Base-by-base conservation (phyloP, 2,113 vertebrate species). In the Tenebrosternarchus preto region DNA sequence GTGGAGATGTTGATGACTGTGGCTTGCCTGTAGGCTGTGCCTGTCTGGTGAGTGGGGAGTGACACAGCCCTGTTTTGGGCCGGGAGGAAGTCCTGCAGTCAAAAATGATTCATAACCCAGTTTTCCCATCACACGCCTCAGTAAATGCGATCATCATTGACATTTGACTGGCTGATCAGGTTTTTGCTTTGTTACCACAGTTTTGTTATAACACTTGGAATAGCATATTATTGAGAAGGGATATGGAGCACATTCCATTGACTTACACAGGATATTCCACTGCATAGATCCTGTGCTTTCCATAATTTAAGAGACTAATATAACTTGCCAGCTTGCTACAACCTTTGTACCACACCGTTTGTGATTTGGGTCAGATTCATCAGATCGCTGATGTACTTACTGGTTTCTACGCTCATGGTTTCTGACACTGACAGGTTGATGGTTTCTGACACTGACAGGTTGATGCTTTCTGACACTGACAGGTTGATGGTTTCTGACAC, bases 1-100 rank as follows among this genome's bases (percentile, higher is more conserved):
- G 84, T 90, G 57, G 88, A 90, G 12, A 92, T 31, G 22, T 89
- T 92, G 64, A 91, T 0, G 27, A 92, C 78, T 59, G 87, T 85
- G 22, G 85, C 89, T 76, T 73, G 83, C 36, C 61, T 82, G 73
- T 85, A 89, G n/a, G 89, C 92, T 83, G 90, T 82, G 0, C 81
- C 75, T 43, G 85, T 77, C 43, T 86, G 77, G 3, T 67, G 36
- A 55, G 84, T 84, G 1, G 77, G 60, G 55, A 1, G 78, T 0
- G 82, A 81, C 82, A 86, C 86, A 84, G 87, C 88, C 22, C 86
- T 89, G 84, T 87, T 87, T 83, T 91, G 69, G 46, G 88, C 83
- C 2, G 89, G 90, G 20, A 88, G 81, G 68, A 91, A 89, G 0
- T 80, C 85, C 92, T 92, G 80, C 16, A 66, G 39, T 73, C 53